Evolutionary conservation across 2,797 vertebrate genomes (phyloP).

Genomic region (Diceros bicornis): DNA sequence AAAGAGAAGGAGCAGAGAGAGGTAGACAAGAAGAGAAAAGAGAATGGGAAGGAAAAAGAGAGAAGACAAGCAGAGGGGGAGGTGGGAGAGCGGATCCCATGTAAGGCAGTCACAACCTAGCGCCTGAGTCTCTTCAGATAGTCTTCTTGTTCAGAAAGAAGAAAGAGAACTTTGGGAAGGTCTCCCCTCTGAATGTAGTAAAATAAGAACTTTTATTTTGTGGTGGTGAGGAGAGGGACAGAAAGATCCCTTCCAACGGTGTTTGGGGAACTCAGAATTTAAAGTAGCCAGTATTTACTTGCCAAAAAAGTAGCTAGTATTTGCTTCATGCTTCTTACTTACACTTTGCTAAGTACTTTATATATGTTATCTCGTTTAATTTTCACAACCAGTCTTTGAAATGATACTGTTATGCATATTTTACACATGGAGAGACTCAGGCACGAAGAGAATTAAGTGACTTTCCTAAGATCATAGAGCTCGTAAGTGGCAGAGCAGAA

Average conservation of each 20-base stretch:
- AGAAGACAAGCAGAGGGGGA: neutral
- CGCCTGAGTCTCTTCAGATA: neutral
- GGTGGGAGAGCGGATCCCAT: too few species aligned
- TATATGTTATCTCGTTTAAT: neutral
- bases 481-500: neutral
- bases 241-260: neutral
- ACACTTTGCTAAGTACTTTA: neutral
- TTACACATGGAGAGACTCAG: neutral
- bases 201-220: constrained; percentile 26
- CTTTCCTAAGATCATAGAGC: neutral
- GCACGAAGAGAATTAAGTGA: neutral
- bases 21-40: neutral
- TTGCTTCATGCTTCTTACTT: neutral
- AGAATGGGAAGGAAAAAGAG: neutral
- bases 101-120: rapidly evolving
- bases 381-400: neutral
- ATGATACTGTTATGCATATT: neutral
- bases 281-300: neutral
- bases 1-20: neutral
- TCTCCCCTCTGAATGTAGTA: neutral
- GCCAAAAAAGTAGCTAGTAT: neutral
- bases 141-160: neutral
- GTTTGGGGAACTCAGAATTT: neutral
- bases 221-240: neutral
- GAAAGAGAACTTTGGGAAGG: neutral